Percentiles rank a stretch among this genome's conserved stretches.
These are phyloP conservation scores for Globicephala melas DNA, from an alignment of 2,113 vertebrate genomes.

Conservation along the genomic window DNA sequence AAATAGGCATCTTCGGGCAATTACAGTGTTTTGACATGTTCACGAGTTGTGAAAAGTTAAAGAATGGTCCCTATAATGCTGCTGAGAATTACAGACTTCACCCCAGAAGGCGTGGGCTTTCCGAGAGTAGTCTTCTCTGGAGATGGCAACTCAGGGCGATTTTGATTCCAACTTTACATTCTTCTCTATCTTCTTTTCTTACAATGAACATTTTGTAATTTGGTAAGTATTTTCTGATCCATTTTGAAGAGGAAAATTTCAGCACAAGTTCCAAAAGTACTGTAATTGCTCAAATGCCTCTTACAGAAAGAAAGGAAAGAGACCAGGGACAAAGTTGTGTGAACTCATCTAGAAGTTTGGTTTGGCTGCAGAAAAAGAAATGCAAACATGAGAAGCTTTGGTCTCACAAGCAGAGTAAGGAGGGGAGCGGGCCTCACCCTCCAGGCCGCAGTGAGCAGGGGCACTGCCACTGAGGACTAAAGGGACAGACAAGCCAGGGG, in stretches of 20 bases:
- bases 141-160: not conserved
- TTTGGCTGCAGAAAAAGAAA: not conserved
- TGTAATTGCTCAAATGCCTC: not conserved
- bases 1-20: not conserved
- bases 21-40: not conserved
- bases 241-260: not conserved
- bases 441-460: not conserved
- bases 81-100: accelerated
- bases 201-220: not conserved
- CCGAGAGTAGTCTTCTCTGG: not conserved
- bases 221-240: not conserved
- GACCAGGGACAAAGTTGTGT: not conserved
- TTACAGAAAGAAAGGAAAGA: not conserved
- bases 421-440: not conserved
- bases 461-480: not conserved
- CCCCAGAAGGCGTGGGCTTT: accelerated
- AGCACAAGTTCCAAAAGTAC: not conserved
- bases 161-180: not conserved
- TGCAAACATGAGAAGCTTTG: not conserved
- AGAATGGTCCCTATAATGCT: accelerated
- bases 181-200: not conserved
- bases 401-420: not conserved
- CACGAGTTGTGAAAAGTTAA: not conserved
- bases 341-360: too few species aligned
- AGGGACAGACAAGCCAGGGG: accelerated